Conservation (phyloP, 2,797 vertebrate genomes). For the Pseudopleuronectes americanus region DNA sequence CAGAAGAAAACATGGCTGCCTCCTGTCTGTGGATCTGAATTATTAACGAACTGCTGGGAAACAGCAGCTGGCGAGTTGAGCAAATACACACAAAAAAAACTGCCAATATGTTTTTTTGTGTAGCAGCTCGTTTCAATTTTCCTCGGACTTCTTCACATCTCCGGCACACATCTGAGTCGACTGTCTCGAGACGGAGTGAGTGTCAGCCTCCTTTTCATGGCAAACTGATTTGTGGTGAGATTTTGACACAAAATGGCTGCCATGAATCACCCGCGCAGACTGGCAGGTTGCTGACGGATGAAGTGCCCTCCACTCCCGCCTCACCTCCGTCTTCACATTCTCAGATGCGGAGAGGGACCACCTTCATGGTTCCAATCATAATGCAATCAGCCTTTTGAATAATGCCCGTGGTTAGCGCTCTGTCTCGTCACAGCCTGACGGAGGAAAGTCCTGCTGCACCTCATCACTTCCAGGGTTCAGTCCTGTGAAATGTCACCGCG, state of each 20-base stretch:
- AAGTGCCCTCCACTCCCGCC: slow-evolving; percentile 51
- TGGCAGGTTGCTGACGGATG: slow-evolving; percentile 70
- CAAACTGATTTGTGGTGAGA: slow-evolving; percentile 70
- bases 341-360: slow-evolving; percentile 44
- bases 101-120: slow-evolving; percentile 13
- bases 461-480: slow-evolving; percentile 39
- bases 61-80: slow-evolving; percentile 49
- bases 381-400: slow-evolving; percentile 48
- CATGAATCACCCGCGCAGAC: slow-evolving; percentile 63
- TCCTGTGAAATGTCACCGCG: slow-evolving; percentile 41
- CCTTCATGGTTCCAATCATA: slow-evolving; percentile 70
- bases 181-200: slow-evolving; percentile 41
- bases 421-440: slow-evolving; percentile 34
- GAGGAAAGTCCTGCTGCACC: slow-evolving; percentile 31
- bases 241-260: slow-evolving; percentile 72
- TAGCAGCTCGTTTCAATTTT: slow-evolving; percentile 27
- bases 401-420: slow-evolving; percentile 41
- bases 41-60: slow-evolving; percentile 54
- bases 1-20: slow-evolving; percentile 46
- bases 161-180: slow-evolving; percentile 33
- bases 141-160: slow-evolving; percentile 12
- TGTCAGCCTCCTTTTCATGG: slow-evolving; percentile 55
- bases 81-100: slow-evolving; percentile 24
- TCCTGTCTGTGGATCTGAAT: slow-evolving; percentile 52
- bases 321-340: slow-evolving; percentile 37